Evolutionary conservation across 2,888 invertebrate genomes (phyloP), one percentile per base, ranked within the genome.

Genomic region (Balanococcus diminutus): DNA sequence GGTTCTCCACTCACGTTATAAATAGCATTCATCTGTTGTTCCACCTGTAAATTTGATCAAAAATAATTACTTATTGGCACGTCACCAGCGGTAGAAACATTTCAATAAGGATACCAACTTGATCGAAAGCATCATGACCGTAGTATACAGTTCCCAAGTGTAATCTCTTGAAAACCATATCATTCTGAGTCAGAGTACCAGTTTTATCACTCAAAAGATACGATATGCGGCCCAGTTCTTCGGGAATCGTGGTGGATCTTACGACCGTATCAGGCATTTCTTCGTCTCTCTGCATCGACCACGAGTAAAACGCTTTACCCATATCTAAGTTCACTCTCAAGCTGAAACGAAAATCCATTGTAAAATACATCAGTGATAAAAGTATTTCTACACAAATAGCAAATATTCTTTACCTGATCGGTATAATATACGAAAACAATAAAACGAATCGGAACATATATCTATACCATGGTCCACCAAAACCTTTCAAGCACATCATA

Each of bases 171-270:
- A 99, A 96, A 0, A 98, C 95, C 99, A 99, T 99, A 89, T 98
- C 98, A 90, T 99, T 99, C 91, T 98, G 98, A 0, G 99, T 99
- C 31, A 99, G 91, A 0, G 99, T 99, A 19, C 99, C 99, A 0
- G 99, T 99, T 91, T 99, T 99, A 90, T 99, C 99, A 0, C 97
- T 96, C 6, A 99, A 91, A n/a, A 99, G 92, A 90, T 98, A 99
- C 32, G 96, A 96, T 88, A 99, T 96, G 87, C 99, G 92, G 0
- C 99, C 99, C 86, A 99, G 91, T 91, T 99, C 99, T 91, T 99
- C 99, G 0, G 99, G 98, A 88, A 99, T 99, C 2, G 99, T 99
- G 2, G 98, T 99, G 86, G 98, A 98, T 8, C 99, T 92, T 87
- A 98, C 98, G 11, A 98, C 97, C 0, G 98, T 98, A 31, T 97